A percentile compares a stretch with the other conserved stretches of the same genome.
Evolutionary conservation across 2,113 vertebrate species (phyloP).

Genomic region (Trematocara nigrifrons): DNA sequence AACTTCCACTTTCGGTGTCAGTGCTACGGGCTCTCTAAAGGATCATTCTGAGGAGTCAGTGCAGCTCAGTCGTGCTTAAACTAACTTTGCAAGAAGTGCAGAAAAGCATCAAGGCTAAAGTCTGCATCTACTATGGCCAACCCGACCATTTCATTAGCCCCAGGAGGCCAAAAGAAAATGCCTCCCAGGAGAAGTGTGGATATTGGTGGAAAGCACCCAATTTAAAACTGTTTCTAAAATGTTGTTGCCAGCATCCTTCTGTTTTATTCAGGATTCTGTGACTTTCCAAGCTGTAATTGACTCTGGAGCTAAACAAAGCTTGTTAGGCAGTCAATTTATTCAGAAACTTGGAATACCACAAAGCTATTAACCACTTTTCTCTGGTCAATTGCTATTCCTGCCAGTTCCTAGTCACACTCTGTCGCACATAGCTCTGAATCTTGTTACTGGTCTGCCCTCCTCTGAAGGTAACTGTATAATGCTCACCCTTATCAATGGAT

Average conservation of each 20-base stretch:
- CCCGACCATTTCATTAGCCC: fast-evolving
- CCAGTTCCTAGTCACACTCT: not conserved
- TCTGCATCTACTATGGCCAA: not conserved
- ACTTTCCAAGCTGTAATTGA: not conserved
- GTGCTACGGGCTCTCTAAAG: not conserved
- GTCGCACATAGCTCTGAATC: not conserved
- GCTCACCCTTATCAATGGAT: not conserved
- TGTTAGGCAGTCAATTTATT: not conserved
- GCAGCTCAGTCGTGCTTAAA: not conserved
- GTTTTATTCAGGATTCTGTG: not conserved
- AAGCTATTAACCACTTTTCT: not conserved
- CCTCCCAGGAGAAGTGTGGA: not conserved
- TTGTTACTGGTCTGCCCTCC: not conserved
- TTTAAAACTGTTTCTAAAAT: not conserved
- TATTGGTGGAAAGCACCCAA: not conserved
- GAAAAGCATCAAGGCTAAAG: not conserved
- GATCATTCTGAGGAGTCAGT: not conserved
- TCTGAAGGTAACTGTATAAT: not conserved
- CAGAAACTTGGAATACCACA: not conserved
- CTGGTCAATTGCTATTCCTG: not conserved
- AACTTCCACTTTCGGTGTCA: not conserved
- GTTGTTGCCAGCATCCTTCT: not conserved
- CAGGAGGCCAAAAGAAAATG: not conserved
- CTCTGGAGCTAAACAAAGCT: not conserved
- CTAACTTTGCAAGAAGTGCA: not conserved